These are phyloP conservation scores for Gambusia affinis DNA, from an alignment of 2,113 vertebrate genomes.

Conservation along the genomic window DNA sequence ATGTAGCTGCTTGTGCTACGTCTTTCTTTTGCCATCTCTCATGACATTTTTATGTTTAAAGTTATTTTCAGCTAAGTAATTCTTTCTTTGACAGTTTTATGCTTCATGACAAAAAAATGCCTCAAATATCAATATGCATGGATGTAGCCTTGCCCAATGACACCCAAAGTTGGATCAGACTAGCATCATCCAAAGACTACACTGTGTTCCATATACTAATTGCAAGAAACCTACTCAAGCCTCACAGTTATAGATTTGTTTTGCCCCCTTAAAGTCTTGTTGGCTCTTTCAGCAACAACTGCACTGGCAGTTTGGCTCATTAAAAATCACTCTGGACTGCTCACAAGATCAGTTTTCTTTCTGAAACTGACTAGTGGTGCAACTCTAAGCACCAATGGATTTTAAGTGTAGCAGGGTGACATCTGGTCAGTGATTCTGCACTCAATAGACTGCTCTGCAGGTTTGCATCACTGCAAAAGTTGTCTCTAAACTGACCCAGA, in stretches of 20 bases:
- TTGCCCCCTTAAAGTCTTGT: not conserved
- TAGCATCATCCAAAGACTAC: not conserved
- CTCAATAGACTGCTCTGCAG: not conserved
- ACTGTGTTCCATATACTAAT: too few species aligned
- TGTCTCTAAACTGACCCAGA: not conserved
- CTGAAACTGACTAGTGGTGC: not conserved
- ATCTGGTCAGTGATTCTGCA: not conserved
- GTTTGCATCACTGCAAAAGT: not conserved
- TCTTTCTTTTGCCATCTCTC: not conserved
- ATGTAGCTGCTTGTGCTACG: too few species aligned
- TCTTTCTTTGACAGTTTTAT: not conserved
- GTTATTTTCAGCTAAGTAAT: not conserved
- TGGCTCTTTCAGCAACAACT: not conserved
- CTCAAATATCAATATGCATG: not conserved
- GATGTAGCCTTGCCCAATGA: not conserved
- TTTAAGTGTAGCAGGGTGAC: not conserved
- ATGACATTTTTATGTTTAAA: not conserved
- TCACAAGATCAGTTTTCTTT: not conserved
- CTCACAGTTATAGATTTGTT: too few species aligned
- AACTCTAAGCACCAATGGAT: constrained; percentile 2
- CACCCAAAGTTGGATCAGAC: not conserved
- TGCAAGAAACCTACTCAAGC: too few species aligned
- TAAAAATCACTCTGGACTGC: not conserved
- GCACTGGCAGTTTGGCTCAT: not conserved
- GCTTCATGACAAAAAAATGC: not conserved